These are phyloP conservation scores for Metopolophium dirhodum DNA, from an alignment of 1,140 invertebrate genomes.

Conservation along the genomic window DNA sequence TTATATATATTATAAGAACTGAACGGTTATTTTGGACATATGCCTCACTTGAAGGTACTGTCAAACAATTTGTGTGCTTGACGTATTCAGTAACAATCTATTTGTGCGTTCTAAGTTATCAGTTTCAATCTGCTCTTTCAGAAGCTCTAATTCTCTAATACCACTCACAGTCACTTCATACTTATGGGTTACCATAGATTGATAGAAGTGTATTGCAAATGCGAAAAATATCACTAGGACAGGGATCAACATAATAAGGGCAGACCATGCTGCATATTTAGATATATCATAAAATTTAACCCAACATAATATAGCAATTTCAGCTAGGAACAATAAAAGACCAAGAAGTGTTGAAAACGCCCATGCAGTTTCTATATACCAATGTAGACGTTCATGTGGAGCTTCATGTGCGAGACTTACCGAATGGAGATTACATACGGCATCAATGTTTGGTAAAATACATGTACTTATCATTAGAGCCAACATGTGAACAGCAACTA, in stretches of 20 bases:
- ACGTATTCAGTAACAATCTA: constrained; percentile 29
- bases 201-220: constrained; percentile 94
- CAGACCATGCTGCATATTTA: constrained; percentile 82
- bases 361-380: constrained; percentile 98
- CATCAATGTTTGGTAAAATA: constrained; percentile 93
- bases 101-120: constrained; percentile 65
- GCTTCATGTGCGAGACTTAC: constrained; percentile 85
- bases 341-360: constrained; percentile 94
- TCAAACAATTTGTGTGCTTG: constrained; percentile 55
- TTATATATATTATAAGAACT: not conserved
- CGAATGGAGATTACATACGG: constrained; percentile 84
- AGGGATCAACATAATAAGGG: constrained; percentile 87
- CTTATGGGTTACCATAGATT: constrained; percentile 86
- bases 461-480: constrained; percentile 99
- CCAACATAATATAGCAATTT: constrained; percentile 96
- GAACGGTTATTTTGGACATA: not conserved
- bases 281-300: constrained; percentile 83
- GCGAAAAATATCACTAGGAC: constrained; percentile 88
- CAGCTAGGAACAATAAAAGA: constrained; percentile 88
- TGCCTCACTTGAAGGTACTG: not conserved
- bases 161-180: constrained; percentile 84
- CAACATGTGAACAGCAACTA: constrained; percentile 97
- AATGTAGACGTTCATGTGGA: constrained; percentile 83
- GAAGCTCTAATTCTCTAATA: constrained; percentile 81
- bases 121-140: constrained; percentile 85